Evolutionary conservation across 2,888 invertebrate species (phyloP), one percentile per base, ranked within the genome.

Genomic region (Agriopis leucophaearia): DNA sequence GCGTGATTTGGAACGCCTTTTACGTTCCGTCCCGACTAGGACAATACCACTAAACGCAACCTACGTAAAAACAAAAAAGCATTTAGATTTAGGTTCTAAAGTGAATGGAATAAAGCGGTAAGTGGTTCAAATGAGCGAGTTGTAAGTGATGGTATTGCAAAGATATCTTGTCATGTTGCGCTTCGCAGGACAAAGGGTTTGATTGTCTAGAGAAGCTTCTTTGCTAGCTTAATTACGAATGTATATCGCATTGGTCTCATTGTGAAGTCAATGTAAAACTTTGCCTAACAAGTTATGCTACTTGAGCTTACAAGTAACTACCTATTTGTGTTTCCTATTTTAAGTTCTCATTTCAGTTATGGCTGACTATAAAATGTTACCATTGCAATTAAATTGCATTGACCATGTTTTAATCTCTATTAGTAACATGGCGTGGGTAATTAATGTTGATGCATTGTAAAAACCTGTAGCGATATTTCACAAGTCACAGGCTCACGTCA

Each of bases 1-100:
- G 88, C 86, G 88, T 89, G 88, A 89, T 89, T 84, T 84, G 84
- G 86, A 86, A 64, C 59, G 87, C 89, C 88, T 87, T 88, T 86
- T 89, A 85, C 81, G 87, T 86, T 78, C 77, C 77, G 77, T 77
- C 79, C 77, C 70, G 62, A 71, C 78, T 69, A 63, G 69, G 74
- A 69, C 61, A 74, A 70, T 55, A 78, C 81, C 79, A 77, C 66
- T 50, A 74, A 77, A 71, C 50, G 58, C 66, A 73, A 72, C 60
- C 70, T 36, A 1, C 15, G 59, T 15, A 70, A 67, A n/a, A 66
- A 51, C 55, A 67, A 40, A n/a, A 58, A 2, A 18, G 7, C 16
- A 45, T 44, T 60, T 51, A 18, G 66, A 36, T 50, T 35, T 70
- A 27, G 15, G 51, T 52, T 58, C 36, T 70, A 58, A 44, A 36